Evolutionary conservation across 1,140 invertebrate species (phyloP).

Genomic region (Aricia agestis): DNA sequence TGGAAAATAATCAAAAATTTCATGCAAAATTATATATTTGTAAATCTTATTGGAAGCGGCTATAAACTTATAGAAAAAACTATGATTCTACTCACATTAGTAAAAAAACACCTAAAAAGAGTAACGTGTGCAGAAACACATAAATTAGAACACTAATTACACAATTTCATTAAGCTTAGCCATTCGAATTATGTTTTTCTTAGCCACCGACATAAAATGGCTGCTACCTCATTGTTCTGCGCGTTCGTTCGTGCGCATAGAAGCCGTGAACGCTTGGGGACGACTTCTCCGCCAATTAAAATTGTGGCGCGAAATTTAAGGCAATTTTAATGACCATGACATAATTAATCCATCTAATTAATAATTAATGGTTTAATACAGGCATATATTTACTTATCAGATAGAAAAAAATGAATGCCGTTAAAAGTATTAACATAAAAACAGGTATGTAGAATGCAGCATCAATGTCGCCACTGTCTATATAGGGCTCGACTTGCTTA

Average conservation of each 20-base stretch:
- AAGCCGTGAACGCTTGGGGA: conserved; percentile 76
- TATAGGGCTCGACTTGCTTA: conserved; percentile 31
- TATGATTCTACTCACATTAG: conserved; percentile 71
- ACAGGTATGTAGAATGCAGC: conserved; percentile 43
- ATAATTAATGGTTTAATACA: not conserved
- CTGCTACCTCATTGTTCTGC: conserved; percentile 77
- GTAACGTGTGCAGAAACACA: conserved; percentile 68
- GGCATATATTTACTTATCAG: conserved; percentile 38
- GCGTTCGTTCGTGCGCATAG: conserved; percentile 76
- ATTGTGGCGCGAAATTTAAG: conserved; percentile 76
- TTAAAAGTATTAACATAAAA: conserved; percentile 48
- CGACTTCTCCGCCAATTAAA: conserved; percentile 75
- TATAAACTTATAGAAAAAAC: conserved; percentile 53
- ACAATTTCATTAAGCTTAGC: conserved; percentile 76
- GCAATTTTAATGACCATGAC: conserved; percentile 59
- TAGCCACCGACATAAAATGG: conserved; percentile 77
- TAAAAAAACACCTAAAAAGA: conserved; percentile 69
- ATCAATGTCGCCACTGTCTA: conserved; percentile 39
- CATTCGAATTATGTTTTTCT: conserved; percentile 78
- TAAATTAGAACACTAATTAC: conserved; percentile 76
- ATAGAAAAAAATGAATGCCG: conserved; percentile 56
- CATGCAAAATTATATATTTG: conserved; percentile 66
- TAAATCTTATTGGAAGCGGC: conserved; percentile 61
- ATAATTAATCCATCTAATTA: conserved; percentile 13
- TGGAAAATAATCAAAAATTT: conserved; percentile 58